Evolutionary conservation across 2,888 invertebrate species (phyloP).

Genomic region (Panopea generosa): DNA sequence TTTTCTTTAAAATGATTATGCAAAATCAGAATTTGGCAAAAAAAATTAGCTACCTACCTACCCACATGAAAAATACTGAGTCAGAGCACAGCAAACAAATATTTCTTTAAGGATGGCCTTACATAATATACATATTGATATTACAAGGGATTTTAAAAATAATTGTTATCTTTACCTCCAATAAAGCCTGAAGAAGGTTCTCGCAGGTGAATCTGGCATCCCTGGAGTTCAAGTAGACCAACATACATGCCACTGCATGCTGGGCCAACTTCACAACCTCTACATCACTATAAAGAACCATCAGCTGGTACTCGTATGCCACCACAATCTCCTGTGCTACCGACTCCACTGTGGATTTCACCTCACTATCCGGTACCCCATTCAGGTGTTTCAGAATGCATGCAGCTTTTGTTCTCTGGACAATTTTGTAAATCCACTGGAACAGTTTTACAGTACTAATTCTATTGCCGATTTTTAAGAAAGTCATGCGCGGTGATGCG

Average conservation of each 20-base stretch:
- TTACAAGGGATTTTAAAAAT: too few species aligned
- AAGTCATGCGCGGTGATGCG: constrained; percentile 20
- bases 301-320: constrained; percentile 67
- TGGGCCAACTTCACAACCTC: constrained; percentile 59
- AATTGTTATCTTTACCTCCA: constrained; percentile 59
- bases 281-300: constrained; percentile 49
- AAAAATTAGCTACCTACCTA: too few species aligned
- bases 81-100: too few species aligned
- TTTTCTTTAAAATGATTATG: too few species aligned
- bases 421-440: constrained; percentile 47
- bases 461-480: constrained; percentile 43
- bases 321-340: constrained; percentile 57
- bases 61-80: too few species aligned
- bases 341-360: constrained; percentile 41
- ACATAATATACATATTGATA: not conserved
- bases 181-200: constrained; percentile 59
- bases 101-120: too few species aligned
- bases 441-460: constrained; percentile 37
- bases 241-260: constrained; percentile 60
- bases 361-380: constrained; percentile 48
- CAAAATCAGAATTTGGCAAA: too few species aligned
- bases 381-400: constrained; percentile 56
- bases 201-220: constrained; percentile 51
- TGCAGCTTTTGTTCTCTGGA: constrained; percentile 61
- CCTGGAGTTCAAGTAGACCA: constrained; percentile 54